Evolutionary conservation across 1,140 invertebrate genomes (phyloP), one percentile per base, ranked within the genome.

Genomic region (Monomorium pharaonis): DNA sequence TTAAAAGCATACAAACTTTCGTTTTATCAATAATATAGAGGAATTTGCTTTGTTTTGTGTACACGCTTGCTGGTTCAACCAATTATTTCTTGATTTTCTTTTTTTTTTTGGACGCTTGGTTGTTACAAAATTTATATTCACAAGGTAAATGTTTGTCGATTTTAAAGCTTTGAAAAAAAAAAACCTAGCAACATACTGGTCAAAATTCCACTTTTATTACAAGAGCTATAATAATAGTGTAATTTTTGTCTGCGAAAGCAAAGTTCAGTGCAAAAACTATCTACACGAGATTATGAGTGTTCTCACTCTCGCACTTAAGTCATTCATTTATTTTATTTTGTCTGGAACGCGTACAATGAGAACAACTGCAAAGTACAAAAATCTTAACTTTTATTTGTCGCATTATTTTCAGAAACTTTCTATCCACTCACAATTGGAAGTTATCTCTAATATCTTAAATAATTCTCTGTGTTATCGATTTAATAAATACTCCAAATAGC

Each of bases 251-350:
- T n/a, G 12, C 7, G 4, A 30, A 63, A 47, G 58, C 18, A n/a
- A 63, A 77, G 27, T 77, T 44, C 12, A 18, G 24, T 7, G 56
- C 51, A 16, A n/a, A 63, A 62, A 37, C 63, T 14, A 37, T 70
- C 67, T 42, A 24, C 75, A 24, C 37, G 12, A 63, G 56, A 63
- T 77, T 63, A 42, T 63, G 42, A 60, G 30, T 60, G 14, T 42
- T 42, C 58, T 51, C 24, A 56, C 37, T 12, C 16, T 77, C n/a
- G 75, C 56, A 47, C 21, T 63, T 44, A 63, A 63, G 75, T 63
- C 56, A 63, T 60, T 76, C 24, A 63, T 77, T 63, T 63, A 44
- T 77, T 77, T 63, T 77, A 77, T 63, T 5, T 76, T 24, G 74
- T 42, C 56, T 63, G 24, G 37, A 63, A 27, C 16, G n/a, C n/a